Percentiles rank a stretch among this genome's conserved stretches.
Conservation (phyloP, 2,888 invertebrate genomes). For the Phania funesta region DNA sequence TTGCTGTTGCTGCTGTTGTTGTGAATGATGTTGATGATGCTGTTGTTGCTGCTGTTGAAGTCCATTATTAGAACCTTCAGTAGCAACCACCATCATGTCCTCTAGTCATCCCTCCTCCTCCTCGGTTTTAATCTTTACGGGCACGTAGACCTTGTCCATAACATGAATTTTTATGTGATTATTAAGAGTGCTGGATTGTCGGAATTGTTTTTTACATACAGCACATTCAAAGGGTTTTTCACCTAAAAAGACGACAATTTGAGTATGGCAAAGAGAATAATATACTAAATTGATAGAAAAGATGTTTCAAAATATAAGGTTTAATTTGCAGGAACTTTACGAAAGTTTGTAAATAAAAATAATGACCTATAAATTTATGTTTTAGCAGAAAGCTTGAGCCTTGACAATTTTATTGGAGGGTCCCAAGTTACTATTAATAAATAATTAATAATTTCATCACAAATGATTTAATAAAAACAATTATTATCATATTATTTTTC, state of each 20-base stretch:
- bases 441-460: too few relatives aligned
- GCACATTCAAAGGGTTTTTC: conserved; percentile 81
- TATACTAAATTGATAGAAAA: too few relatives aligned
- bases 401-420: too few relatives aligned
- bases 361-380: too few relatives aligned
- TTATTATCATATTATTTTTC: too few relatives aligned
- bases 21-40: conserved; percentile 72
- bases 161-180: conserved; percentile 81
- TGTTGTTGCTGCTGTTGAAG: conserved; percentile 67
- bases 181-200: conserved; percentile 80
- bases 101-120: conserved; percentile 80
- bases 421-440: too few relatives aligned
- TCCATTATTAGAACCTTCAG: conserved; percentile 51
- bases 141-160: conserved; percentile 80
- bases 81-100: conserved; percentile 79
- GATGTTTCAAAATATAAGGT: too few relatives aligned
- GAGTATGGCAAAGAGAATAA: too few relatives aligned
- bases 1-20: conserved; percentile 58
- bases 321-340: too few relatives aligned
- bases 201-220: conserved; percentile 81
- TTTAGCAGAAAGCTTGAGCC: too few relatives aligned
- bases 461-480: too few relatives aligned
- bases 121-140: conserved; percentile 80
- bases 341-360: too few relatives aligned
- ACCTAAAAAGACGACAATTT: conserved; percentile 71